These are phyloP conservation scores for Okapia johnstoni DNA, from an alignment of 2,113 vertebrate genomes.

Conservation along the genomic window DNA sequence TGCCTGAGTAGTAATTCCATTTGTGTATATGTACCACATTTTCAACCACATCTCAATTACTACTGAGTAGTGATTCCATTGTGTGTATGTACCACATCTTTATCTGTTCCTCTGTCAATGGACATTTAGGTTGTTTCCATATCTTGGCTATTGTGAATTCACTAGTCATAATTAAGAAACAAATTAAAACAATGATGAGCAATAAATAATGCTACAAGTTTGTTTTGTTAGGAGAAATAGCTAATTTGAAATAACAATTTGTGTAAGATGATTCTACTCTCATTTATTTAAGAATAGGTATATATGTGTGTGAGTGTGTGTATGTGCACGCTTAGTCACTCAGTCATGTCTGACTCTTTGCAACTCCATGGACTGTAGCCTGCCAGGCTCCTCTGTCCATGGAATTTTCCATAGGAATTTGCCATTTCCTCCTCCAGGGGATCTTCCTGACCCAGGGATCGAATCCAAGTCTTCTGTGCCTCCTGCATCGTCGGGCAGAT, in stretches of 20 bases:
- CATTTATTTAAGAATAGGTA: background rate
- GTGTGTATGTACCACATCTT: background rate
- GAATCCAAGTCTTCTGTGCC: background rate
- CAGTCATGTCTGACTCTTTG: background rate
- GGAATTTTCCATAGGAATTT: background rate
- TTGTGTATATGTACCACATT: background rate
- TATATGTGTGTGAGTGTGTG: background rate
- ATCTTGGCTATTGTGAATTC: background rate
- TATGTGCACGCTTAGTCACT: background rate
- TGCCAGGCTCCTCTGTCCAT: background rate
- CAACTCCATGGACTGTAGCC: background rate
- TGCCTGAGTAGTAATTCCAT: background rate
- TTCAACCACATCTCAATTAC: background rate
- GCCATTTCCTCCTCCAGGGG: background rate
- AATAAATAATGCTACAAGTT: background rate
- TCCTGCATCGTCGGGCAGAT: background rate
- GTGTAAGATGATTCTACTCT: background rate
- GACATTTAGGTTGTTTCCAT: background rate
- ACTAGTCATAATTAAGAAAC: background rate
- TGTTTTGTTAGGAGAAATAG: background rate
- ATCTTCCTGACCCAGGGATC: background rate
- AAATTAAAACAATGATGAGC: background rate
- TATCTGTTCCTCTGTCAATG: background rate
- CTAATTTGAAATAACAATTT: background rate
- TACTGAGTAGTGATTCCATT: fast-evolving